These are phyloP conservation scores for Drosophila algonquin DNA, from an alignment of 2,888 invertebrate genomes.

Conservation along the genomic window DNA sequence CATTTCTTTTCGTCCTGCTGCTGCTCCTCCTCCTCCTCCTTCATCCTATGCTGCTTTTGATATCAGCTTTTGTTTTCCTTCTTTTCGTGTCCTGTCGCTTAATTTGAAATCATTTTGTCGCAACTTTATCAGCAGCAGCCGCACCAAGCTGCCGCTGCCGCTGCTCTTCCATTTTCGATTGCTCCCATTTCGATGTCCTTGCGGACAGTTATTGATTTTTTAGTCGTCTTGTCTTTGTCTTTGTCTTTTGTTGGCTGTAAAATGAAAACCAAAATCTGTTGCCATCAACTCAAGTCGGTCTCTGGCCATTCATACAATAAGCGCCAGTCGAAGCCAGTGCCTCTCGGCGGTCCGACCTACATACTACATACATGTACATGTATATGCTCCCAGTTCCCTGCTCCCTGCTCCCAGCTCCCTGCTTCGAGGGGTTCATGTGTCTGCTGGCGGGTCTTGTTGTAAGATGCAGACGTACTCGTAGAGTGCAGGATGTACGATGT, in stretches of 20 bases:
- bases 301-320: slow-evolving; percentile 72
- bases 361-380: neutral
- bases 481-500: neutral
- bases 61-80: slow-evolving; percentile 28
- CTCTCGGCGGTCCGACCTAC: slow-evolving; percentile 60
- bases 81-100: slow-evolving; percentile 46
- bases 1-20: slow-evolving; percentile 1
- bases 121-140: slow-evolving; percentile 71
- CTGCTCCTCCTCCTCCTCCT: slow-evolving; percentile 1
- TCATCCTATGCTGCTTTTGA: slow-evolving; percentile 24
- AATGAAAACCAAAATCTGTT: slow-evolving; percentile 72
- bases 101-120: slow-evolving; percentile 73
- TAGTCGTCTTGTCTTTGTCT: slow-evolving; percentile 33
- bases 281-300: slow-evolving; percentile 59
- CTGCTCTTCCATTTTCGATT: slow-evolving; percentile 3
- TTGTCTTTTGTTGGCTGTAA: slow-evolving; percentile 39
- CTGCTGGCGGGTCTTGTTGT: neutral
- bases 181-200: slow-evolving; percentile 50
- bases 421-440: slow-evolving; percentile 25
- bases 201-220: slow-evolving; percentile 76
- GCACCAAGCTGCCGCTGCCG: neutral
- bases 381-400: slow-evolving; percentile 55
- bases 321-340: too few species aligned
- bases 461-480: neutral
- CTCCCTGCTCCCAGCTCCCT: slow-evolving; percentile 7